Conservation (phyloP, 2,797 vertebrate species). For the Synanceia verrucosa region DNA sequence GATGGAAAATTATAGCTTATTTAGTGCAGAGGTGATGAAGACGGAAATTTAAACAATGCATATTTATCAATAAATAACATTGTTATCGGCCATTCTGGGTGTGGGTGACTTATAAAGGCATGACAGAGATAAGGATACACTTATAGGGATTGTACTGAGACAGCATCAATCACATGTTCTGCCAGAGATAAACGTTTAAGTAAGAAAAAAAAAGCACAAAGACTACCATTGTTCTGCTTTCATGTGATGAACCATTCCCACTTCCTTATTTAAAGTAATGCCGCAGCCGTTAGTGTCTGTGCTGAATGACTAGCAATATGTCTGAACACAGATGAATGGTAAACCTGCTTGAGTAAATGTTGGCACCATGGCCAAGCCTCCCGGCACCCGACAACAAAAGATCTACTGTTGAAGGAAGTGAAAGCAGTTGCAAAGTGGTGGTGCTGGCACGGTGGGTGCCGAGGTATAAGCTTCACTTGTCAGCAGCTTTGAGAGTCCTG, state of each 20-base stretch:
- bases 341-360: conserved; percentile 50
- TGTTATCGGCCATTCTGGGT: conserved; percentile 47
- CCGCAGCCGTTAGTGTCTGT: conserved; percentile 50
- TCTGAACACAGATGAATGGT: conserved; percentile 57
- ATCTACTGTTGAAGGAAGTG: conserved; percentile 65
- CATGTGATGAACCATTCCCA: conserved; percentile 45
- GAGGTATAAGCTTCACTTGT: conserved; percentile 74
- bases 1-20: not conserved
- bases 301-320: conserved; percentile 55
- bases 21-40: not conserved
- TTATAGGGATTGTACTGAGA: conserved; percentile 49
- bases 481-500: conserved; percentile 58
- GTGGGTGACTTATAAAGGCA: conserved; percentile 46
- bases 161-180: conserved; percentile 46
- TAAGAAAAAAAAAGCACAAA: conserved; percentile 53
- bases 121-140: conserved; percentile 48
- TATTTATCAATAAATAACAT: conserved; percentile 16
- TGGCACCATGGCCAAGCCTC: conserved; percentile 44
- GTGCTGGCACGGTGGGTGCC: conserved; percentile 58
- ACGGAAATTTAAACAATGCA: conserved; percentile 14
- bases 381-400: conserved; percentile 65
- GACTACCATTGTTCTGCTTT: conserved; percentile 63
- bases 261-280: conserved; percentile 69
- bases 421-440: conserved; percentile 65
- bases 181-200: conserved; percentile 50